Conservation (phyloP, 2,797 vertebrate species). For the Sciurus carolinensis region DNA sequence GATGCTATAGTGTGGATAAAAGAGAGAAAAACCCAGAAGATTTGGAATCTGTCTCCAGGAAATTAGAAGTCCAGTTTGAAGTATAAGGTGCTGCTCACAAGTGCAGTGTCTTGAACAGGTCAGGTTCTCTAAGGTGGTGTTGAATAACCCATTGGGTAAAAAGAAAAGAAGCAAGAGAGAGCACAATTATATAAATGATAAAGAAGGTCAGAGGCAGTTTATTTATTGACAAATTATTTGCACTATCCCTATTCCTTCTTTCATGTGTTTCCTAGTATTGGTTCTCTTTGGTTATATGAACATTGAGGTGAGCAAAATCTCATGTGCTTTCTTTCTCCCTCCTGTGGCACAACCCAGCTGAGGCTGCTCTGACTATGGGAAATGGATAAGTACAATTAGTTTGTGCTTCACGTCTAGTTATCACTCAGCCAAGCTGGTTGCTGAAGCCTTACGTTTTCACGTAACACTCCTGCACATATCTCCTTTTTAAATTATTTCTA, state of each 20-base stretch:
- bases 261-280: background rate
- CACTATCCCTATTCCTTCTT: background rate
- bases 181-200: background rate
- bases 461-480: conserved; percentile 79
- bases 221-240: background rate
- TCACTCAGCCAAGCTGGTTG: conserved; percentile 78
- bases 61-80: background rate
- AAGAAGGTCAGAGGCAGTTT: background rate
- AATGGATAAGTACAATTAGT: conserved; percentile 78
- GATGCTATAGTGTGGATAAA: background rate
- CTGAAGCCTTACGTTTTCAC: conserved; percentile 71
- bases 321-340: background rate
- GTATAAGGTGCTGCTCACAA: background rate
- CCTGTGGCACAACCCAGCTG: background rate
- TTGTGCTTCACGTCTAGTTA: conserved; percentile 73
- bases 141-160: background rate
- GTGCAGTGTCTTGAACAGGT: background rate
- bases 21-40: background rate
- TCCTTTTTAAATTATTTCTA: conserved; percentile 86
- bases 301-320: background rate
- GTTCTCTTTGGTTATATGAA: background rate
- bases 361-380: background rate
- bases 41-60: background rate
- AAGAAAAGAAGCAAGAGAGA: background rate
- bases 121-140: background rate